These are phyloP conservation scores for Busseola fusca DNA, from an alignment of 2,888 invertebrate species.

Conservation along the genomic window DNA sequence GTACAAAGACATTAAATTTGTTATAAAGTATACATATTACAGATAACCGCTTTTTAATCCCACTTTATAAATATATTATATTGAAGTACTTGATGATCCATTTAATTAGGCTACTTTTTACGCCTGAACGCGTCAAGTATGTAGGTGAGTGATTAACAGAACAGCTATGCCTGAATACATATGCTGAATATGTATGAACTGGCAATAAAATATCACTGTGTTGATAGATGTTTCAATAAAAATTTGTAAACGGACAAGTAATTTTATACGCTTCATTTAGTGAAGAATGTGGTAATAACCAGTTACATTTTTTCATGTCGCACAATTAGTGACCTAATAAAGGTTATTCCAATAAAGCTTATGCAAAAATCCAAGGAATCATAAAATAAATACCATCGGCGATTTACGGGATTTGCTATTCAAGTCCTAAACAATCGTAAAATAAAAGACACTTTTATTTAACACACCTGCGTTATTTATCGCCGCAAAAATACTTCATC, in stretches of 20 bases:
- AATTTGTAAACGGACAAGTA: conserved; percentile 3
- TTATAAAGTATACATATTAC: neutral
- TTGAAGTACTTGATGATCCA: conserved; percentile 30
- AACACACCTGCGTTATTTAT: neutral
- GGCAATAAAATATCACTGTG: conserved; percentile 36
- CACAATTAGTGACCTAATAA: neutral
- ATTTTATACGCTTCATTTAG: conserved; percentile 1
- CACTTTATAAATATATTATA: neutral
- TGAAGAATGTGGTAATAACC: conserved; percentile 4
- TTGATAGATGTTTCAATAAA: conserved; percentile 31
- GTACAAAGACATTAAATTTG: no score
- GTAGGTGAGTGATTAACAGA: conserved; percentile 56
- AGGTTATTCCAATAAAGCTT: neutral
- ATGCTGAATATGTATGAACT: conserved; percentile 46
- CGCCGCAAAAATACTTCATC: conserved; percentile 16
- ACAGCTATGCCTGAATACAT: conserved; percentile 43
- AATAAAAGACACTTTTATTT: conserved; percentile 11
- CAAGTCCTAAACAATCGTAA: neutral
- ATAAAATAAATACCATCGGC: neutral
- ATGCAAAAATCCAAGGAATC: neutral
- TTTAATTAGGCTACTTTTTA: conserved; percentile 40
- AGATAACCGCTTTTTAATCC: neutral
- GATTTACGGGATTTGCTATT: neutral
- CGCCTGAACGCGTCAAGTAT: conserved; percentile 34
- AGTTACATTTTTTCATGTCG: neutral